Conservation (phyloP, 2,797 vertebrate species). For the Tenualosa ilisha region DNA sequence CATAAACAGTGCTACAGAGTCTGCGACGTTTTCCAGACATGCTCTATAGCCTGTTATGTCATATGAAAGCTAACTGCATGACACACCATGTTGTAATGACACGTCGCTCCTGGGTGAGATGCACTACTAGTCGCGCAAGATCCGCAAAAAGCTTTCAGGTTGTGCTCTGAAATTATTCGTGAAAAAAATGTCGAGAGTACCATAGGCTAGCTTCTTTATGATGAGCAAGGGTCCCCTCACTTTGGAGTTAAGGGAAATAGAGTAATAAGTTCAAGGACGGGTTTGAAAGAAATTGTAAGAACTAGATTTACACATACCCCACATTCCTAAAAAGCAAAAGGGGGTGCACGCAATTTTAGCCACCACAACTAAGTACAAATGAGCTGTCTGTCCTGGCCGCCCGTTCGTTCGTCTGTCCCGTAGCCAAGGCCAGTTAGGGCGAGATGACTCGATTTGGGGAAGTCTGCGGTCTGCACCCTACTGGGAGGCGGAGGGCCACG, state of each 20-base stretch:
- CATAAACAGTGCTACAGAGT: slow-evolving; percentile 17
- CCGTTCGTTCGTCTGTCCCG: background rate
- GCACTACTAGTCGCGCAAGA: background rate
- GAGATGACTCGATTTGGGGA: slow-evolving; percentile 54
- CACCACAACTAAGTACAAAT: background rate
- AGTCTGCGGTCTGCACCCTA: slow-evolving; percentile 70
- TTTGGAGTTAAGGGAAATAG: too few relatives aligned
- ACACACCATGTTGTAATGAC: background rate
- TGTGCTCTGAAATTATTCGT: background rate
- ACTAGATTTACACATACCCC: background rate
- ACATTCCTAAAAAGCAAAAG: background rate
- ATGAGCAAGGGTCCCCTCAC: too few relatives aligned
- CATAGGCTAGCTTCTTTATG: background rate
- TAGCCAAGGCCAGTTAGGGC: background rate
- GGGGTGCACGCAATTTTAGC: too few relatives aligned
- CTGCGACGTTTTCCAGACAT: slow-evolving; percentile 36
- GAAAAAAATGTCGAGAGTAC: background rate
- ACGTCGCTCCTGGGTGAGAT: background rate
- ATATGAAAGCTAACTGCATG: background rate
- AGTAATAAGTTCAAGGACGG: too few relatives aligned
- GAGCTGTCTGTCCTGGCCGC: background rate
- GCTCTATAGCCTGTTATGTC: background rate
- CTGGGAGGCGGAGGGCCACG: slow-evolving; percentile 71
- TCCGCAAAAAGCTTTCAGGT: background rate
- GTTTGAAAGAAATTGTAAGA: too few relatives aligned